phyloP scores from a whole-genome alignment of 92 coral and sea anemone genomes.

The Galaxea fascicularis region DNA sequence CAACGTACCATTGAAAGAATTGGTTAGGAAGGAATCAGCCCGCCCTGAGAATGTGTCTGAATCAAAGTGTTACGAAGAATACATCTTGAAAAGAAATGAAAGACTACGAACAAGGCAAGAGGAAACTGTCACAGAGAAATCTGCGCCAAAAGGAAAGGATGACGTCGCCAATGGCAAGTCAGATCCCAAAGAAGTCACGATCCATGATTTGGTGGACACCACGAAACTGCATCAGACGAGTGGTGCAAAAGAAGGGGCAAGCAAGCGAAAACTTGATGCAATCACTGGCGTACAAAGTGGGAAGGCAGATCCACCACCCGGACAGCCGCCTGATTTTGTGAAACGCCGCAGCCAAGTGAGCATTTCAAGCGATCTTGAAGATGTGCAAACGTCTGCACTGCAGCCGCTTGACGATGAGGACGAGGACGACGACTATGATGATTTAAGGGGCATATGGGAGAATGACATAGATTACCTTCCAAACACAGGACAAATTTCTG shows the following conservation, averaged over 20 bases:
- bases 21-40: slow-evolving; percentile 16
- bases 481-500: slow-evolving; percentile 6
- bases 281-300: neutral
- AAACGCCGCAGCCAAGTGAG: slow-evolving; percentile 4
- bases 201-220: neutral
- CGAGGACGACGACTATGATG: neutral
- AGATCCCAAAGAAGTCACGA: neutral
- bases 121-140: neutral
- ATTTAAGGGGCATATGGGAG: neutral
- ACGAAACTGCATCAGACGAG: neutral
- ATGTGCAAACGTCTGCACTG: neutral
- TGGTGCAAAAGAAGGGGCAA: neutral
- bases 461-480: slow-evolving; percentile 2
- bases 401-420: slow-evolving; percentile 2
- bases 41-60: neutral
- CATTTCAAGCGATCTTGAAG: neutral
- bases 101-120: neutral
- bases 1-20: slow-evolving; percentile 6
- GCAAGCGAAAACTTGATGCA: neutral
- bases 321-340: slow-evolving; percentile 2
- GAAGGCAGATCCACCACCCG: slow-evolving; percentile 15
- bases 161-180: neutral
- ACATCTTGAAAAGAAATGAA: neutral
- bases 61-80: neutral
- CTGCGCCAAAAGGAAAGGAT: neutral